Evolutionary conservation across 2,113 vertebrate genomes (phyloP).

Genomic region (Hypanus sabinus): DNA sequence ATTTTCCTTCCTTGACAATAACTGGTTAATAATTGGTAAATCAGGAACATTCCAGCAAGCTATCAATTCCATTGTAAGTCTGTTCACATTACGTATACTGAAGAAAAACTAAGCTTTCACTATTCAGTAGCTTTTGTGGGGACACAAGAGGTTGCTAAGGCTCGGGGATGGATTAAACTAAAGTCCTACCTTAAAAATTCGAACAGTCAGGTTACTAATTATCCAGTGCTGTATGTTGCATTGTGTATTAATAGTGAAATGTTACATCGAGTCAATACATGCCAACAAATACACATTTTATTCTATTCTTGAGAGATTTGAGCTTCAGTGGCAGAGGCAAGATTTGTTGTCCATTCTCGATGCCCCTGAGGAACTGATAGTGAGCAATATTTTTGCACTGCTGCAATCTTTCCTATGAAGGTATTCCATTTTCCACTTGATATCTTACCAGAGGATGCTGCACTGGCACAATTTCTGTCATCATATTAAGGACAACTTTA

Average conservation of each 20-base stretch:
- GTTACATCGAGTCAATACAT: neutral
- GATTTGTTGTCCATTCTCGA: too few relatives aligned
- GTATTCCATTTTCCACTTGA: too few relatives aligned
- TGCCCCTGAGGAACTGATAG: too few relatives aligned
- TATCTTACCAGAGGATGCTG: too few relatives aligned
- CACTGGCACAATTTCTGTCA: too few relatives aligned
- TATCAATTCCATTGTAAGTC: neutral
- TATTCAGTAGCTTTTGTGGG: neutral
- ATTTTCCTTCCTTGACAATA: slow-evolving; percentile 27
- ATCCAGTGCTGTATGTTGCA: neutral
- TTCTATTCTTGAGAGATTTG: neutral
- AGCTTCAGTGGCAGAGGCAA: too few relatives aligned
- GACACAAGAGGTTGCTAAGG: neutral
- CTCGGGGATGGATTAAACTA: neutral
- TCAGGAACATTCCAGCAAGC: neutral
- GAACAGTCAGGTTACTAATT: neutral
- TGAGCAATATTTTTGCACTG: too few relatives aligned
- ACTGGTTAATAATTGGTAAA: slow-evolving; percentile 29
- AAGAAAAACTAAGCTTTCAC: neutral
- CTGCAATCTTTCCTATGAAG: too few relatives aligned
- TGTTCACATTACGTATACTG: neutral
- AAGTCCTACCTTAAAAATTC: neutral
- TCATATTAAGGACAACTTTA: too few relatives aligned
- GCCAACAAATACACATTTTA: neutral
- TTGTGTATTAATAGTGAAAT: neutral